Base-by-base conservation (phyloP, 2,888 invertebrate species). In the Ormyrus pomaceus region DNA sequence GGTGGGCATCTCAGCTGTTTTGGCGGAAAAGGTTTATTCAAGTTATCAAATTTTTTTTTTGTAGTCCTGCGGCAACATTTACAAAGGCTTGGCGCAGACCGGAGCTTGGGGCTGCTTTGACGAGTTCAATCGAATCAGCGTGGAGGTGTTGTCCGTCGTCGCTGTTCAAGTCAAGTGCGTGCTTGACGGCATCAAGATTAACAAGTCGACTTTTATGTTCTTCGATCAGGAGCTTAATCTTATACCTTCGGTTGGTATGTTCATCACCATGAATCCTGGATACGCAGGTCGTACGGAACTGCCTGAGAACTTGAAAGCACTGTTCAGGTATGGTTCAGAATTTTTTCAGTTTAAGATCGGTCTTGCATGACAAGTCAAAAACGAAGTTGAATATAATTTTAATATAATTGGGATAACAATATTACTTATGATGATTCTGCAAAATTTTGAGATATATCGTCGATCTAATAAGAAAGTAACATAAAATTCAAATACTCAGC, bases 51-150 rank as follows among this genome's bases (percentile, higher is more conserved):
- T 34, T 34, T 34, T 34, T 34, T 34, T 51, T n/a, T 66, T 65
- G 5, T 81, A 93, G 92, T 97, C 97, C 2, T 95, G 97, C 85
- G 98, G 97, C 48, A 97, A 97, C 89, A 98, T 98, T 91, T 98
- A 97, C 91, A 98, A 98, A 92, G 98, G 97, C n/a, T 92, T 98
- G 73, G 95, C 97, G 0, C 98, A 98, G 92, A 97, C 98, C 19
- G 98, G 98, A 0, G 96, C 97, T 9, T 98, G 98, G 98, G 98
- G 98, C 53, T 98, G 98, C 89, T 98, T 98, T 90, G 98, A 98
- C 88, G 98, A 98, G 91, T 98, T 98, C 91, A 98, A 98, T 91
- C 93, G 98, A 78, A 98, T 98, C 86, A 95, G 98, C 0, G 96
- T 98, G 0, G 98, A 98, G 91, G 98, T 98, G 79, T 91, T 98